Base-by-base conservation (phyloP, 1,140 invertebrate species). In the Hestina assimilis region DNA sequence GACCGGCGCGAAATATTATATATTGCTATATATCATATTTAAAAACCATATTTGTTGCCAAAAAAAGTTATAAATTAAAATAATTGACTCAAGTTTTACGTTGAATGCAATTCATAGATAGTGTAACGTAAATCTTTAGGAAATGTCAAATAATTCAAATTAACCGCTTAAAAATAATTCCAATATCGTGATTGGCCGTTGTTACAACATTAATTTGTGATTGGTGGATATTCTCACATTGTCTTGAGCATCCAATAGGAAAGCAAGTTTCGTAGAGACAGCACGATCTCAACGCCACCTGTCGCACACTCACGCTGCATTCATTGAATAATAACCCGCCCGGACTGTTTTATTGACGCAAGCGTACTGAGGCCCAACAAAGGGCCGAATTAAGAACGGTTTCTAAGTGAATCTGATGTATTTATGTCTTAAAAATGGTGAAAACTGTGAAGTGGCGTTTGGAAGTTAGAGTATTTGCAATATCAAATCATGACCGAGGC, bases 401-500 rank as follows among this genome's bases (percentile, higher is more conserved):
- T 86, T 66, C 67, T 53, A 87, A 86, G 82, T 86, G 85, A 87
- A 86, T 81, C 82, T 87, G 91, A 92, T 92, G 91, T 91, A 91
- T 92, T 91, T 91, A 91, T 91, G 90, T 90, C 88, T 87, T 91
- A 91, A 92, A 91, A 91, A 92, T 92, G 91, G 90, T 91, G 91
- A 91, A 91, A 91, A 90, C 89, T 89, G 90, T 90, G 87, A 90
- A 90, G 88, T 92, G 91, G 91, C 91, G 89, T 89, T 90, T 90
- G 89, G 89, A 90, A 90, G 91, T 89, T 93, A 93, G 91, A 89
- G 91, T 89, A 91, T 92, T 92, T 89, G 89, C 90, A 89, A 91
- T 91, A 83, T 92, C 91, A 88, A 92, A 93, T 89, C 92, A 93
- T 93, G 92, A 93, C 92, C 91, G 92, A 93, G 90, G 90, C 90